Conservation (phyloP, 2,797 vertebrate genomes). For the Platalea minor region DNA sequence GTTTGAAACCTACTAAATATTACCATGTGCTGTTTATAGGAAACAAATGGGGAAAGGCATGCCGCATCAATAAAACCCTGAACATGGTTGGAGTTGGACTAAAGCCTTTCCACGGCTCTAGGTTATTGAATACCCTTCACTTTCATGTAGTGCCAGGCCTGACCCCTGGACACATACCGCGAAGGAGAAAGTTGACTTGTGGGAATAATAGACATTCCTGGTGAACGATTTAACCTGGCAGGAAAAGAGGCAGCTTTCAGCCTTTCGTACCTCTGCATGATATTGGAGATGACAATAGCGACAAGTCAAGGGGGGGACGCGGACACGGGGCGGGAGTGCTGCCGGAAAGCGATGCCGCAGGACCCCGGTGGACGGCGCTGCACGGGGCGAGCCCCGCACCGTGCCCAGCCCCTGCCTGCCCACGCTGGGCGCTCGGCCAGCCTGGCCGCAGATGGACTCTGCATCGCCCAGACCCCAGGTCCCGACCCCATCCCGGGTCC, state of each 20-base stretch:
- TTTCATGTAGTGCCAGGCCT: slow-evolving; percentile 80
- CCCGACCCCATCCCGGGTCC: neutral
- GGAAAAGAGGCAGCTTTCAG: slow-evolving; percentile 56
- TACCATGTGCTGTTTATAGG: slow-evolving; percentile 92
- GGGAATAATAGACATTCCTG: slow-evolving; percentile 72
- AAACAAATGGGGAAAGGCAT: slow-evolving; percentile 88
- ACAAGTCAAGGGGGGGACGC: neutral
- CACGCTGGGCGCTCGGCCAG: rapidly evolving
- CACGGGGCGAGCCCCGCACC: rapidly evolving
- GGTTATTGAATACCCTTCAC: slow-evolving; percentile 77
- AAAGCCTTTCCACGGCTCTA: slow-evolving; percentile 47
- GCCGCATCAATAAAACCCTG: slow-evolving; percentile 71
- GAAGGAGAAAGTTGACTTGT: slow-evolving; percentile 63
- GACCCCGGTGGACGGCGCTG: rapidly evolving
- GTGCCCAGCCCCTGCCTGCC: neutral
- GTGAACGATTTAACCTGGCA: slow-evolving; percentile 69
- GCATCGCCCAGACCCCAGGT: rapidly evolving
- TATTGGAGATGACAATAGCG: neutral
- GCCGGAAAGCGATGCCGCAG: rapidly evolving
- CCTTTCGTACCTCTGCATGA: neutral
- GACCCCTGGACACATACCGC: slow-evolving; percentile 66
- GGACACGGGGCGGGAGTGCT: rapidly evolving
- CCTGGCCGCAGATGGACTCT: neutral
- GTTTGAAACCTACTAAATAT: slow-evolving; percentile 82
- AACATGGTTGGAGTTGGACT: slow-evolving; percentile 70